Base-by-base conservation (phyloP, 2,888 invertebrate genomes). In the Brachynemurus nebulosus region DNA sequence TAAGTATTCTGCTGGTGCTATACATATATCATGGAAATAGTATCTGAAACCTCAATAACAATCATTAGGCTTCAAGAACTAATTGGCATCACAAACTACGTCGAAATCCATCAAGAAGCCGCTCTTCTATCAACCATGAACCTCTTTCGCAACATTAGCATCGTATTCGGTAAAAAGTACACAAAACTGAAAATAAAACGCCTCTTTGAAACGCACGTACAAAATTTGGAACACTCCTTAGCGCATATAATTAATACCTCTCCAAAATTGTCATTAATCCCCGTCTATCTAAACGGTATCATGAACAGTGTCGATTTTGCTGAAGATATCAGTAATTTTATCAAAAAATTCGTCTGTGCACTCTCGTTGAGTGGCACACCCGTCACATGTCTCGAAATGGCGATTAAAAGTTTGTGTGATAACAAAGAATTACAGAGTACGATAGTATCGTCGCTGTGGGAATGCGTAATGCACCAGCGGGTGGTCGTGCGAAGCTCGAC, bases 141-240 rank as follows among this genome's bases (percentile, higher is more conserved):
- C 36, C 69, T 76, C 45, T 70, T 78, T 53, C 66, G 68, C 36
- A 67, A 68, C 20, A 63, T 79, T 40, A 76, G 78, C 52, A 67
- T 74, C 17, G 74, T 78, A 44, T 83, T 85, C 57, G 82, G 83
- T 6, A 65, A 66, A 47, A 68, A 70, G 33, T 79, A 85, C 57
- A 72, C 77, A 0, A 60, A 59, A 43, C 61, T 63, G 17, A 68
- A 74, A 58, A 59, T 82, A 40, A 72, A 70, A 53, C 71, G 74
- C 12, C 59, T 74, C 40, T 75, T 81, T 53, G 62, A 65, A 42
- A 65, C 70, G 14, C 70, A 72, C 33, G 68, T 81, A 45, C 61
- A 66, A 40, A 71, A 69, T 49, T 60, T 81, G 46, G 80, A 80
- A 57, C 69, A 71, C 50, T 72, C 72, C 54, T 67, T 80, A 55